phyloP scores from a whole-genome alignment of 2,113 vertebrate genomes.

The Pongo abelii region DNA sequence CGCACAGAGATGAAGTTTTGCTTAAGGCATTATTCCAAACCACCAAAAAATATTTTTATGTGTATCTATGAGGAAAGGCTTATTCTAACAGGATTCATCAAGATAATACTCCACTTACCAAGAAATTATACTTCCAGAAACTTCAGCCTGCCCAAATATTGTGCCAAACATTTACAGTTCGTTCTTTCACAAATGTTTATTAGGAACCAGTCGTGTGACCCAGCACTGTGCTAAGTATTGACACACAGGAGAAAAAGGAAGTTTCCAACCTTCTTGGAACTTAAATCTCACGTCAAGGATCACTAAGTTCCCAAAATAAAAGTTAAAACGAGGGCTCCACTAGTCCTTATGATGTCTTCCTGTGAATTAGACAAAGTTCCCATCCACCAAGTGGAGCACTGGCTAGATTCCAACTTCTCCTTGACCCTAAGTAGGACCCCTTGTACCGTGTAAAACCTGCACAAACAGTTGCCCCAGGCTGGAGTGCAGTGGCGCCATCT shows the following conservation, averaged over 20 bases:
- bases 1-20: background rate
- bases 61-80: background rate
- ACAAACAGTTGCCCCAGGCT: background rate
- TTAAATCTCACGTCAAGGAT: background rate
- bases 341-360: background rate
- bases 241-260: background rate
- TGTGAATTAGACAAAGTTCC: background rate
- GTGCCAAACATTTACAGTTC: background rate
- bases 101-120: background rate
- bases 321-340: background rate
- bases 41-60: background rate
- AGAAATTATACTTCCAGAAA: background rate
- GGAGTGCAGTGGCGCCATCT: no score
- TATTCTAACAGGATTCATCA: background rate
- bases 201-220: background rate
- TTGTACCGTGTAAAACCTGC: background rate
- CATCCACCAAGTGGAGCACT: background rate
- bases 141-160: background rate
- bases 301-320: background rate
- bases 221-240: background rate
- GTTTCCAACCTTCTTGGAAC: background rate
- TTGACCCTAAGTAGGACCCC: background rate
- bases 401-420: background rate
- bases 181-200: background rate
- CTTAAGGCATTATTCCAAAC: background rate